Evolutionary conservation across 2,113 vertebrate species (phyloP).

Genomic region (Tetrao urogallus): DNA sequence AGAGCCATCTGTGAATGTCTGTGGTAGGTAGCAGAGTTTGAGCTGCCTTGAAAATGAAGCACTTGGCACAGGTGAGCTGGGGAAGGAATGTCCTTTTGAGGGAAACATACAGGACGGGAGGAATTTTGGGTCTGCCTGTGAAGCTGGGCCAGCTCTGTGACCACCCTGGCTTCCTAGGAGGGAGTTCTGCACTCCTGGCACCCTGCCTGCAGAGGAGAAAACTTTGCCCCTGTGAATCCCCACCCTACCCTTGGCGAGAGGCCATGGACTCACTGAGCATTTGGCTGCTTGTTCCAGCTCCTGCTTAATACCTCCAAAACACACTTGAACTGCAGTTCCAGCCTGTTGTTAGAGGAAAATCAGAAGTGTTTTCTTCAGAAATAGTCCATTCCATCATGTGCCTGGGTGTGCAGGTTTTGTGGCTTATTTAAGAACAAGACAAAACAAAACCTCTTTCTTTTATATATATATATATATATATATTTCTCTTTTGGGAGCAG

Average conservation of each 20-base stretch:
- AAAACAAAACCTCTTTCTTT: not conserved
- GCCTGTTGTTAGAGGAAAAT: not conserved
- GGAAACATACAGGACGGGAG: not conserved
- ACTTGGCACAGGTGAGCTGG: conserved; percentile 3
- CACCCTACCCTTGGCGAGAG: not conserved
- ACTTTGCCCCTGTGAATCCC: not conserved
- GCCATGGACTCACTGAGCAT: not conserved
- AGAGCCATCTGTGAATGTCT: not conserved
- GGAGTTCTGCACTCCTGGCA: not conserved
- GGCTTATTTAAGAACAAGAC: not conserved
- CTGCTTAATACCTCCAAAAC: not conserved
- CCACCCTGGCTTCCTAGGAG: not conserved
- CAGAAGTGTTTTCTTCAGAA: not conserved
- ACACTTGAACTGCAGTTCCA: not conserved
- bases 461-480: no score
- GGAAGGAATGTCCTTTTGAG: not conserved
- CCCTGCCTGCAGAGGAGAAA: not conserved
- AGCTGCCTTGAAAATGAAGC: not conserved
- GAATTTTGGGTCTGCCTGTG: not conserved
- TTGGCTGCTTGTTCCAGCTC: not conserved
- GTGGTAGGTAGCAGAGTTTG: not conserved
- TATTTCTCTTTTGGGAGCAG: not conserved
- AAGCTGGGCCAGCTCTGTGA: not conserved
- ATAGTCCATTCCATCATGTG: not conserved
- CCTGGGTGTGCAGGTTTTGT: not conserved